Percentiles rank a stretch among this genome's conserved stretches.
phyloP scores from a whole-genome alignment of 2,113 vertebrate genomes.

The Grammomys dolichurus region DNA sequence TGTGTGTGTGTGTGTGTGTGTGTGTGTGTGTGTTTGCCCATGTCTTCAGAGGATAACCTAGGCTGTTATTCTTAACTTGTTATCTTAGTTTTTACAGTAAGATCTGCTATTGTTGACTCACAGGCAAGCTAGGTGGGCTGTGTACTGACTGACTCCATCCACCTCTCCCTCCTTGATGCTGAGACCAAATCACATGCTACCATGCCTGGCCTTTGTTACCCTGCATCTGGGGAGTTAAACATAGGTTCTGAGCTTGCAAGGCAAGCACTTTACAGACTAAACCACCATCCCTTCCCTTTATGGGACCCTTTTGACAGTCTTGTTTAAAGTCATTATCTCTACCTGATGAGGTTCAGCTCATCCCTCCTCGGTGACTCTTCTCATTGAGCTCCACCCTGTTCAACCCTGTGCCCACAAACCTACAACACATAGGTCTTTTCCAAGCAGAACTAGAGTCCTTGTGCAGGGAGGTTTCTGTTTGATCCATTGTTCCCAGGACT shows the following conservation, averaged over 20 bases:
- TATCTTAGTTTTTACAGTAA: not conserved
- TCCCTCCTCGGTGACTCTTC: not conserved
- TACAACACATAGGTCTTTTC: not conserved
- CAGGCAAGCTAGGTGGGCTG: too few species aligned
- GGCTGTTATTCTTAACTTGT: not conserved
- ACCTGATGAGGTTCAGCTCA: not conserved
- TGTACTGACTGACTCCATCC: too few species aligned
- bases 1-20: not conserved
- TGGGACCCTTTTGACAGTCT: not conserved
- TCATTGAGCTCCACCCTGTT: not conserved
- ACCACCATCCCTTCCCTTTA: not conserved
- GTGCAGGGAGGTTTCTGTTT: conserved; percentile 11
- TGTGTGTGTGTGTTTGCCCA: not conserved
- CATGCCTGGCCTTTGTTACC: not conserved
- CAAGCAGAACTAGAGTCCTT: not conserved
- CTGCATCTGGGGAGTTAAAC: not conserved
- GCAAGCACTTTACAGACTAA: not conserved
- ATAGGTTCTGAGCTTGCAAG: not conserved
- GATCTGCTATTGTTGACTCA: not conserved
- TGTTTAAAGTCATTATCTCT: not conserved
- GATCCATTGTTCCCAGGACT: not conserved
- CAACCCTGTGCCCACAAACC: not conserved
- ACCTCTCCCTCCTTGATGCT: not conserved
- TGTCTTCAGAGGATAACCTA: not conserved
- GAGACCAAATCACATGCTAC: not conserved